A percentile compares a stretch with the other conserved stretches of the same genome.
Evolutionary conservation across 2,888 invertebrate species (phyloP).

Genomic region (Nomada hirtipes): DNA sequence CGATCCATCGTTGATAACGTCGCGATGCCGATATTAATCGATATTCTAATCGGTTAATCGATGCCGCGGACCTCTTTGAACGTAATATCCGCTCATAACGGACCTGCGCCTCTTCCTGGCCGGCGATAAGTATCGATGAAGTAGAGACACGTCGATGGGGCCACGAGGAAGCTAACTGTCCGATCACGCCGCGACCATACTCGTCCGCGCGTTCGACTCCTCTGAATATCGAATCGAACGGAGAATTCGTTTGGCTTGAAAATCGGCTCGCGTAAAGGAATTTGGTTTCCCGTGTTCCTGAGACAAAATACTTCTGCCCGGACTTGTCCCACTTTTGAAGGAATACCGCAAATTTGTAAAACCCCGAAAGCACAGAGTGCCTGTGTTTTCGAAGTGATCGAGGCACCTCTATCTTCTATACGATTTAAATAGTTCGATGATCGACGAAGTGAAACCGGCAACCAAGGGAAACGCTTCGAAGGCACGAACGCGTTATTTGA

Average conservation of each 20-base stretch:
- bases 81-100: conserved; percentile 79
- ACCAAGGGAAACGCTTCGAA: too few relatives aligned
- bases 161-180: conserved; percentile 32
- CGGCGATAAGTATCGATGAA: conserved; percentile 60
- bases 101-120: conserved; percentile 65
- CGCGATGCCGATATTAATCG: conserved; percentile 78
- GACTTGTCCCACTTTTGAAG: too few relatives aligned
- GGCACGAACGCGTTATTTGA: conserved; percentile 43
- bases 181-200: background rate
- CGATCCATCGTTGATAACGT: conserved; percentile 63
- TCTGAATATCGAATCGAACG: conserved; percentile 23
- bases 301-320: too few relatives aligned
- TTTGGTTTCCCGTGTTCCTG: too few relatives aligned
- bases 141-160: conserved; percentile 48
- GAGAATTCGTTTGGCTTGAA: too few relatives aligned
- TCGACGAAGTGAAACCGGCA: too few relatives aligned
- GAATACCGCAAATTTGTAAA: too few relatives aligned
- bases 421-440: too few relatives aligned
- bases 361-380: too few relatives aligned
- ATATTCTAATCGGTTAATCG: conserved; percentile 80
- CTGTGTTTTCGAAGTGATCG: too few relatives aligned
- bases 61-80: conserved; percentile 75
- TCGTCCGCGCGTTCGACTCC: background rate
- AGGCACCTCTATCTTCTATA: too few relatives aligned
- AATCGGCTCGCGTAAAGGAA: too few relatives aligned